A percentile compares a stretch with the other conserved stretches of the same genome.
Evolutionary conservation across 2,888 invertebrate species (phyloP).

Genomic region (Trileptium ribeirensis): DNA sequence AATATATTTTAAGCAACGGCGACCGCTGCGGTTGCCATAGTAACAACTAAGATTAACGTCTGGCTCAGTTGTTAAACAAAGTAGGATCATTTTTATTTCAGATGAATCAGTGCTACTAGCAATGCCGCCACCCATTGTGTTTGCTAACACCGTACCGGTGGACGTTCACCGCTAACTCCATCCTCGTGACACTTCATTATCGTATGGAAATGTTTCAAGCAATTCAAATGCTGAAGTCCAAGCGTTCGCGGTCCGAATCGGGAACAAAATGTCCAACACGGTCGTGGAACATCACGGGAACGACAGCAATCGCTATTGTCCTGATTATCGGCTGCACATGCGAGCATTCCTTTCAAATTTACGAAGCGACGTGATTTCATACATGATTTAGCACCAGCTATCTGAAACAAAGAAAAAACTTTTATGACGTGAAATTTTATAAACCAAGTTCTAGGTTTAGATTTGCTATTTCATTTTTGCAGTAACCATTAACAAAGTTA

Average conservation of each 20-base stretch:
- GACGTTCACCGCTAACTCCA: neutral
- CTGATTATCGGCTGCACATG: neutral
- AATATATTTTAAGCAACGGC: too few relatives aligned
- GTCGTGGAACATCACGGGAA: neutral
- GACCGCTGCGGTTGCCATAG: too few relatives aligned
- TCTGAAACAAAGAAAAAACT: too few relatives aligned
- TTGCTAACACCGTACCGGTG: neutral
- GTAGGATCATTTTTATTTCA: too few relatives aligned
- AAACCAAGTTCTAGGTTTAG: too few relatives aligned
- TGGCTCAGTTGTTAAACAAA: too few relatives aligned
- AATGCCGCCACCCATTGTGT: too few relatives aligned
- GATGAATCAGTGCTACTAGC: too few relatives aligned
- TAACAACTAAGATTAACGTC: too few relatives aligned
- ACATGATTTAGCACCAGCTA: neutral
- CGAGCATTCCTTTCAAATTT: neutral
- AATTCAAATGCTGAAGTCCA: neutral
- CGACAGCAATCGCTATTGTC: neutral
- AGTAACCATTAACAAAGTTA: too few relatives aligned
- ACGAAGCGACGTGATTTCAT: neutral
- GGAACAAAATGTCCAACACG: neutral
- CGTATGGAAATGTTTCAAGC: neutral
- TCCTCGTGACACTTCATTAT: neutral
- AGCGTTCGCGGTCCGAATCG: neutral
- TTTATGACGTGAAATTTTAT: too few relatives aligned
- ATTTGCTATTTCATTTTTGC: too few relatives aligned